These are phyloP conservation scores for Agrochola macilenta DNA, from an alignment of 2,888 invertebrate species.

Conservation along the genomic window DNA sequence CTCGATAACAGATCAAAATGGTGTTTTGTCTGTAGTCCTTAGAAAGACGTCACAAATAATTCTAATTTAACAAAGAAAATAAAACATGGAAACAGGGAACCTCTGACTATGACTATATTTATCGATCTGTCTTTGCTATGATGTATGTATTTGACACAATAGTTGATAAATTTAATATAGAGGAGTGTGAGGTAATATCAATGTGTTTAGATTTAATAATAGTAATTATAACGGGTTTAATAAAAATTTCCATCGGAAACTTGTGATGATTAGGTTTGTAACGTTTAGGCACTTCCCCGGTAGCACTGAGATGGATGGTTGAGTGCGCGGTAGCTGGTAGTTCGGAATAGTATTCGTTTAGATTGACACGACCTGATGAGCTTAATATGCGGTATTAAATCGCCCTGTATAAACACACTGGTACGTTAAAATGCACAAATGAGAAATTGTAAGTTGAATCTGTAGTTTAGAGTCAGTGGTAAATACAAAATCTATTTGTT, in stretches of 20 bases:
- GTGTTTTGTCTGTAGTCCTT: conserved; percentile 1
- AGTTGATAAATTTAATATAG: conserved; percentile 60
- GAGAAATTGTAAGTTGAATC: conserved; percentile 38
- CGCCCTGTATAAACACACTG: conserved; percentile 49
- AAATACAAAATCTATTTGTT: conserved; percentile 45
- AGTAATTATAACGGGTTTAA: conserved; percentile 55
- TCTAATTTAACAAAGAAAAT: conserved; percentile 61
- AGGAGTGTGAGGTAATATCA: conserved; percentile 64
- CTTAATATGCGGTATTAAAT: conserved; percentile 63
- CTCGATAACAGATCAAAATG: neutral
- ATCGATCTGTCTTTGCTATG: conserved; percentile 76
- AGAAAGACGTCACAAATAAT: conserved; percentile 55
- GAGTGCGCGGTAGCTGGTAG: conserved; percentile 49
- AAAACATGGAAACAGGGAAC: conserved; percentile 81
- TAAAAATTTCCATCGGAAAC: conserved; percentile 72
- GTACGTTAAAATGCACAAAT: conserved; percentile 49
- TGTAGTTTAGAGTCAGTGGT: conserved; percentile 51
- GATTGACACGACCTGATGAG: conserved; percentile 67
- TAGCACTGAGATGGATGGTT: conserved; percentile 42
- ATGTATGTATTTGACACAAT: conserved; percentile 60
- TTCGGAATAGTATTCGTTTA: conserved; percentile 48
- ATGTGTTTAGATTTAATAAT: conserved; percentile 69
- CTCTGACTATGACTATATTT: conserved; percentile 77
- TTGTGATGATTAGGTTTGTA: conserved; percentile 71
- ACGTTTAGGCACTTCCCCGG: conserved; percentile 48